Base-by-base conservation (phyloP, 2,113 vertebrate genomes). In the Dolichotis patagonum region DNA sequence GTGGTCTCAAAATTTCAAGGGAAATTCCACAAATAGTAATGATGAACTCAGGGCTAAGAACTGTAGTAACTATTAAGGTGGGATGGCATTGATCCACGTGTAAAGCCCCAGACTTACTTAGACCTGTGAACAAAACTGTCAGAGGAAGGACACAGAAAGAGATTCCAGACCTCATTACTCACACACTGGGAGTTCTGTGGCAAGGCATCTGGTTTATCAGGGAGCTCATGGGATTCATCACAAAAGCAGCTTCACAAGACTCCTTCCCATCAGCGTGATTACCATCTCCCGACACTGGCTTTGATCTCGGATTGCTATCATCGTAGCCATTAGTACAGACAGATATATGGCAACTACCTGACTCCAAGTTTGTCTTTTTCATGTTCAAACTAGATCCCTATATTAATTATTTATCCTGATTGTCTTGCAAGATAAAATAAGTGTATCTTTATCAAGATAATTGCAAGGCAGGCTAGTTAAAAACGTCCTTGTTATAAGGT, bases 361-460 rank as follows among this genome's bases (percentile, higher is more conserved):
- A 81, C 63, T 90, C 69, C 24, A 85, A 77, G 69, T 62, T 80
- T 78, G 9, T 88, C 41, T 77, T 93, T 60, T 97, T 49, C 49
- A 17, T 92, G 86, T 94, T 93, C 91, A 81, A 84, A 75, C 60
- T 26, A 58, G 71, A 82, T 69, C 26, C 14, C 28, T 38, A 14
- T 92, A 82, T 85, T 95, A 85, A 95, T 85, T 93, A 14, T 87
- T 22, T 92, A 58, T 46, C 41, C 58, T 38, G 78, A 73, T 58
- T 67, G 69, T 78, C 63, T 89, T 67, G 52, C 11, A 46, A 94
- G 83, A 63, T 94, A 91, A 97, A 96, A 83, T 38, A 86, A 91
- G 77, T 85, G 52, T 85, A 85, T 86, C 54, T 95, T 89, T 78
- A 86, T 87, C 91, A 95, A 97, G 77, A 85, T 90, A 56, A 90